Conservation (phyloP, 2,888 invertebrate species). For the Strigamia crassipes region DNA sequence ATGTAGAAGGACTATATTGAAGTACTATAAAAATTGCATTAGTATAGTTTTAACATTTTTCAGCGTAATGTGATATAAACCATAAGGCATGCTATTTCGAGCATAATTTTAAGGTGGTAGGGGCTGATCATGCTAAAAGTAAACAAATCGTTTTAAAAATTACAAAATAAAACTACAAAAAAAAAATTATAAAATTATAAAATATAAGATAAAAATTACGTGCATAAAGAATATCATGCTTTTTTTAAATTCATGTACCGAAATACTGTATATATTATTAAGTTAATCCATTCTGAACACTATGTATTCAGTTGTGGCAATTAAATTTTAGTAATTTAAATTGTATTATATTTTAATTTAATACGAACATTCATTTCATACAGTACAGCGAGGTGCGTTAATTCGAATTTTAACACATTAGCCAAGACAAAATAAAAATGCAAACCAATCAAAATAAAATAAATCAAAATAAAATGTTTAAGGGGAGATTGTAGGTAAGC, state of each 20-base stretch:
- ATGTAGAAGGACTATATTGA: neutral
- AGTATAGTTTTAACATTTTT: neutral
- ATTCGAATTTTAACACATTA: neutral
- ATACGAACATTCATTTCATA: neutral
- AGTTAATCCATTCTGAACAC: too few species aligned
- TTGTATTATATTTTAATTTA: neutral
- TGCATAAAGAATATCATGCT: neutral
- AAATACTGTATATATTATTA: too few species aligned
- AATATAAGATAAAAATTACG: neutral
- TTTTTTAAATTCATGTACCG: too few species aligned
- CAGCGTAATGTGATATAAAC: too few species aligned
- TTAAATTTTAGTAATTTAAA: too few species aligned
- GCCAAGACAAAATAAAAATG: constrained; percentile 66
- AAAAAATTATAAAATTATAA: neutral
- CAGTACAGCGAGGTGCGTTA: neutral
- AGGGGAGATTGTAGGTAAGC: constrained; percentile 6
- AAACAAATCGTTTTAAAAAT: neutral
- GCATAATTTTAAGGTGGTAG: too few species aligned
- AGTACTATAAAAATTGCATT: neutral
- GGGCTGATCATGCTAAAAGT: neutral
- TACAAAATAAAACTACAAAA: neutral
- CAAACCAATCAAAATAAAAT: constrained; percentile 61
- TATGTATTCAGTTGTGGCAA: too few species aligned
- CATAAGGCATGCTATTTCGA: too few species aligned
- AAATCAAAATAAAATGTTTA: constrained; percentile 36